Percentiles rank a stretch among this genome's conserved stretches.
Evolutionary conservation across 2,797 vertebrate genomes (phyloP).

Genomic region (Pseudochromis fuscus): DNA sequence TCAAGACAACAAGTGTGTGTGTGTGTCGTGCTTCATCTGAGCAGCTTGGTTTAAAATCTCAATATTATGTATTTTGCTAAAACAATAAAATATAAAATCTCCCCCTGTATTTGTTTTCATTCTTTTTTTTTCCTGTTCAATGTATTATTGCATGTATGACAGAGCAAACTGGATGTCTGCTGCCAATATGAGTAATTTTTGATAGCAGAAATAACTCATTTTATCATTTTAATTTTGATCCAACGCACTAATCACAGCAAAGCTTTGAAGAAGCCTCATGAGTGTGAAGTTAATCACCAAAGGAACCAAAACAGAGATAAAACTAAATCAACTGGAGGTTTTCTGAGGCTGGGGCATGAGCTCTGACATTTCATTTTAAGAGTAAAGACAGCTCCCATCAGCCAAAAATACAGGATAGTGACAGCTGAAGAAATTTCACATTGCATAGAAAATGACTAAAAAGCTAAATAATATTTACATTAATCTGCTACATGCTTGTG

Average conservation of each 20-base stretch:
- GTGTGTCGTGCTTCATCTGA: neutral
- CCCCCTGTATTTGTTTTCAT: neutral
- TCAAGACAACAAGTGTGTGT: neutral
- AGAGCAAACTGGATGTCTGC: neutral
- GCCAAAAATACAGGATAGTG: neutral
- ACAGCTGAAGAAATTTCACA: neutral
- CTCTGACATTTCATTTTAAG: constrained; percentile 1
- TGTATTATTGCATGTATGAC: neutral
- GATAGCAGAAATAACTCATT: constrained; percentile 18
- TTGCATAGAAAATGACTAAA: neutral
- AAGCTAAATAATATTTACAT: neutral
- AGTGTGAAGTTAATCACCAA: constrained; percentile 29
- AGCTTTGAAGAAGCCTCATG: constrained; percentile 15
- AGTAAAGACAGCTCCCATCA: neutral
- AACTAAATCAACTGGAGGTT: constrained; percentile 17
- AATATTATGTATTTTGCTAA: neutral
- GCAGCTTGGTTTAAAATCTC: constrained; percentile 1
- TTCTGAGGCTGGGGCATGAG: neutral
- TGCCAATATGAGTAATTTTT: neutral
- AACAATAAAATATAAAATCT: neutral
- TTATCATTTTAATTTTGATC: constrained; percentile 36
- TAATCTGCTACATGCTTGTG: too few species aligned
- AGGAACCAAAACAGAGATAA: constrained; percentile 32
- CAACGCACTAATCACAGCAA: constrained; percentile 11
- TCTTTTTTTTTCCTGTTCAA: neutral